These are phyloP conservation scores for Pammene aurita DNA, from an alignment of 2,888 invertebrate species.

Conservation along the genomic window DNA sequence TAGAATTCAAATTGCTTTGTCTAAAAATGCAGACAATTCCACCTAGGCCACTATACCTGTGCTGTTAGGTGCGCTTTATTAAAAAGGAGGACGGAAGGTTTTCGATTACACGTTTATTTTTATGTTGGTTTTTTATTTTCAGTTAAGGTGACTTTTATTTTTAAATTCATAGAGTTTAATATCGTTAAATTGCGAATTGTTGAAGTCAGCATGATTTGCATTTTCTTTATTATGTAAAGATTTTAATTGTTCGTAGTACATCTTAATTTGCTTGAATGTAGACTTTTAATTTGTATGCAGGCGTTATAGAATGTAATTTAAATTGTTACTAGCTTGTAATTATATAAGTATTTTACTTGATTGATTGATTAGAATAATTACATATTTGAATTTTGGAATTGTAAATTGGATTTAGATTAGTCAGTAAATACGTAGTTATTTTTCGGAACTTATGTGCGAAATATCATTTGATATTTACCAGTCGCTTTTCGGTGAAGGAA, in stretches of 20 bases:
- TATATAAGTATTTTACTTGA: background rate
- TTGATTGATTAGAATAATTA: background rate
- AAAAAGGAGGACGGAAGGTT: background rate
- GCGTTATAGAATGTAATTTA: background rate
- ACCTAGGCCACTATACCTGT: constrained; percentile 9
- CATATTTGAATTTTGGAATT: background rate
- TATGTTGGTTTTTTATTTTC: constrained; percentile 1
- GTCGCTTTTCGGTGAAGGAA: no score
- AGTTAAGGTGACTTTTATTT: background rate
- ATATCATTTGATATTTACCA: no score
- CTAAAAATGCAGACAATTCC: constrained; percentile 1
- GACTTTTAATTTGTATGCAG: constrained; percentile 8
- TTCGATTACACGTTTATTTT: background rate
- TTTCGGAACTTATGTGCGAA: no score
- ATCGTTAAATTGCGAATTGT: constrained; percentile 5
- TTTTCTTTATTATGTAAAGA: constrained; percentile 19
- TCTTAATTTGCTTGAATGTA: constrained; percentile 6
- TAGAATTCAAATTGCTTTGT: constrained; percentile 22
- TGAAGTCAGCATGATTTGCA: constrained; percentile 7
- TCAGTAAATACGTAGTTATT: no score
- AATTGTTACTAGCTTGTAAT: background rate
- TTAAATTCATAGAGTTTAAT: background rate
- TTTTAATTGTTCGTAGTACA: constrained; percentile 15
- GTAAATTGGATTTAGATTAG: no score
- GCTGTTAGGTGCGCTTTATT: constrained; percentile 8